Evolutionary conservation across 2,797 vertebrate species (phyloP).

Genomic region (Lepilemur ruficaudatus): DNA sequence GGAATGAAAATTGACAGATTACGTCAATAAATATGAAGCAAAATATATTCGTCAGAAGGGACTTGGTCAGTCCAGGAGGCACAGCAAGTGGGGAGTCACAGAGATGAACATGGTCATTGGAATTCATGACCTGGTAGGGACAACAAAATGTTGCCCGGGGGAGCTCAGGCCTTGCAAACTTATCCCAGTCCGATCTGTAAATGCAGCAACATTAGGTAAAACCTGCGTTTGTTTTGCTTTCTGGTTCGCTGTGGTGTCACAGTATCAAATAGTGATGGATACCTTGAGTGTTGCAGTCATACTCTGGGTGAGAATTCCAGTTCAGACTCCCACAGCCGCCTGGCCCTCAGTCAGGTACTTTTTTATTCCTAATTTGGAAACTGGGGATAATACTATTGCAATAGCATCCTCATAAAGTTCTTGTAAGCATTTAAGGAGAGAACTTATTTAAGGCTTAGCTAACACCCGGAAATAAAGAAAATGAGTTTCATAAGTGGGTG

Average conservation of each 20-base stretch:
- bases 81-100: neutral
- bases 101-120: too few relatives aligned
- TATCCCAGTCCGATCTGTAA: neutral
- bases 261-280: neutral
- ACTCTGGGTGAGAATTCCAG: neutral
- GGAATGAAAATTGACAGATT: neutral
- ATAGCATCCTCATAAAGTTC: neutral
- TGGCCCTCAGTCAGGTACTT: rapidly evolving
- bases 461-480: neutral
- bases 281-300: neutral
- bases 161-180: rapidly evolving
- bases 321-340: neutral
- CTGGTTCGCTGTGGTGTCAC: neutral
- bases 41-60: too few relatives aligned
- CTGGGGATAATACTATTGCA: neutral
- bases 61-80: rapidly evolving
- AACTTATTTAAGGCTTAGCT: neutral
- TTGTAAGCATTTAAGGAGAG: neutral
- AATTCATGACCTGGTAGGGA: too few relatives aligned
- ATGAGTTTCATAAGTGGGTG: neutral
- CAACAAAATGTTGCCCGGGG: rapidly evolving
- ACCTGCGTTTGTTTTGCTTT: neutral
- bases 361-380: neutral
- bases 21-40: neutral
- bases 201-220: neutral